A percentile compares a stretch with the other conserved stretches of the same genome.
Conservation (phyloP, 1,140 invertebrate genomes). For the Acromyrmex echinatior region DNA sequence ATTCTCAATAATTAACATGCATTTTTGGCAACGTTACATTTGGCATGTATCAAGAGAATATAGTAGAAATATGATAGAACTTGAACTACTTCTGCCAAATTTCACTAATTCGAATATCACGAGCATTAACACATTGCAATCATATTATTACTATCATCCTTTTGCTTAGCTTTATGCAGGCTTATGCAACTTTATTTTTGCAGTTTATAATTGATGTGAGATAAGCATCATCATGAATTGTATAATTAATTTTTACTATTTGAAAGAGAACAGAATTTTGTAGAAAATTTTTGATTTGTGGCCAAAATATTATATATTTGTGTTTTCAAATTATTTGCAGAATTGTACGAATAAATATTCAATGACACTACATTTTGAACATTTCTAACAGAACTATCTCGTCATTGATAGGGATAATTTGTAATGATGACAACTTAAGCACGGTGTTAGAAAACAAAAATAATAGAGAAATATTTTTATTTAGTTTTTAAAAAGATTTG, state of each 20-base stretch:
- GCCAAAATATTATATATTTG: not conserved
- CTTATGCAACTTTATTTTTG: constrained; percentile 4
- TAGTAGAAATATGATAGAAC: constrained; percentile 26
- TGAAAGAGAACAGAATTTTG: no score
- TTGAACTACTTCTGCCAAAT: constrained; percentile 24
- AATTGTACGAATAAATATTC: constrained; percentile 22
- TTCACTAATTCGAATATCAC: constrained; percentile 19
- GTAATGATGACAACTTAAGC: no score
- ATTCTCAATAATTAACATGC: constrained; percentile 15
- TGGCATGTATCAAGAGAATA: constrained; percentile 20
- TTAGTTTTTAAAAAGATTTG: not conserved
- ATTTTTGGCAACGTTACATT: constrained; percentile 56
- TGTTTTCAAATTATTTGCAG: not conserved
- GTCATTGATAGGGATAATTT: not conserved
- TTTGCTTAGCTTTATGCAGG: no score
- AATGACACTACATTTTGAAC: no score
- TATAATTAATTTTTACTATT: not conserved
- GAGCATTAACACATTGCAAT: not conserved
- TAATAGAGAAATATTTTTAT: not conserved
- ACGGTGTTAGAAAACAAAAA: not conserved
- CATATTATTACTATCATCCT: not conserved
- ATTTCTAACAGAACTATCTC: not conserved
- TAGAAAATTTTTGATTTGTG: not conserved
- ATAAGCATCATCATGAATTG: not conserved
- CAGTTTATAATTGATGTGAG: not conserved